Conservation (phyloP, 2,797 vertebrate species). For the Iguana delicatissima region DNA sequence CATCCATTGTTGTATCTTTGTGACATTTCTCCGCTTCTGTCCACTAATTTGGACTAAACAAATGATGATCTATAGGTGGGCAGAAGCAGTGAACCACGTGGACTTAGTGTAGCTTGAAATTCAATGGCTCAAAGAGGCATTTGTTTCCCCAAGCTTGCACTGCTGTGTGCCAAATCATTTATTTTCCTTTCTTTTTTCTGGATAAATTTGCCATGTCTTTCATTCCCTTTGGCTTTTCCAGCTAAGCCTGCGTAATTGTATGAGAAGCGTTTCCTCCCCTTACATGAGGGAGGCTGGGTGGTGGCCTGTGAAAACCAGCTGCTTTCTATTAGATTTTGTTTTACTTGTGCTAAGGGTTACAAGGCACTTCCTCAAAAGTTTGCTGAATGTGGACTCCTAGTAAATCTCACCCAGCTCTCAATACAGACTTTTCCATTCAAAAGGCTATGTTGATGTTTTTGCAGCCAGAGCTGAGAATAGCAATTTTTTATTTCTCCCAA, state of each 20-base stretch:
- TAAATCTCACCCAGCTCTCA: background rate
- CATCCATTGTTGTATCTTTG: background rate
- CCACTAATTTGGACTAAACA: background rate
- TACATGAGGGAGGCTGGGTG: slow-evolving; percentile 40
- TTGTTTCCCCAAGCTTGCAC: background rate
- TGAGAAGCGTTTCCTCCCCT: slow-evolving; percentile 76
- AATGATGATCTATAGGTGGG: background rate
- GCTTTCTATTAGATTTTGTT: slow-evolving; percentile 73
- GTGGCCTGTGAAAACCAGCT: slow-evolving; percentile 62
- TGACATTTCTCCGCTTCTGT: background rate
- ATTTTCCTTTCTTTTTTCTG: slow-evolving; percentile 35
- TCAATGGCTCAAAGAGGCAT: background rate
- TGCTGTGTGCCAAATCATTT: background rate
- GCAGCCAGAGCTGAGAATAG: background rate
- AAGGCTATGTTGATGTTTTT: background rate
- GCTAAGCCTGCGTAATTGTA: slow-evolving; percentile 66
- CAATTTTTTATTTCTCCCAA: too few species aligned
- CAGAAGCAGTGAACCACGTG: background rate
- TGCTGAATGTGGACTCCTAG: slow-evolving; percentile 47
- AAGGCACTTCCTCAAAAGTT: slow-evolving; percentile 54
- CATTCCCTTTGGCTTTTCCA: slow-evolving; percentile 69
- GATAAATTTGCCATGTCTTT: slow-evolving; percentile 60
- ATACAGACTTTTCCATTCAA: background rate
- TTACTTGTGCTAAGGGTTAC: slow-evolving; percentile 16
- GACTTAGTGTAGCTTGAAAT: background rate